These are phyloP conservation scores for Luscinia luscinia DNA, from an alignment of 2,797 vertebrate genomes.

Conservation along the genomic window DNA sequence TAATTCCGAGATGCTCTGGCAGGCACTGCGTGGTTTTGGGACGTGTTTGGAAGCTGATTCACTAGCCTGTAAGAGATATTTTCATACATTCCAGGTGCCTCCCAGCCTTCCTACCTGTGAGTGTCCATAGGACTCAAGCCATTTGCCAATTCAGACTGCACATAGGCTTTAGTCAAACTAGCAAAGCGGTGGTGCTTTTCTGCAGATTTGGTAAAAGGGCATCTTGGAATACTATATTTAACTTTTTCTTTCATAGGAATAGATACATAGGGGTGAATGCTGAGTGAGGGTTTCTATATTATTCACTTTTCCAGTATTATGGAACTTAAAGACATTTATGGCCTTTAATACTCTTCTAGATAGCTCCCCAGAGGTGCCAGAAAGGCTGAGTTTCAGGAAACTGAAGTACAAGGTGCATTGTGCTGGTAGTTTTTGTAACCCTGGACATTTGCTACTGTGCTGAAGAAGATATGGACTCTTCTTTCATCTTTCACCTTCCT, in stretches of 20 bases:
- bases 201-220: not conserved
- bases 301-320: not conserved
- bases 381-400: not conserved
- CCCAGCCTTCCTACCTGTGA: not conserved
- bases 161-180: not conserved
- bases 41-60: not conserved
- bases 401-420: not conserved
- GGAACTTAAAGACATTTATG: not conserved
- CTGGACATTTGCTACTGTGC: not conserved
- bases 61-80: not conserved
- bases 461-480: not conserved
- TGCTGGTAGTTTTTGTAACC: not conserved
- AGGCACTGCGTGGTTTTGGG: not conserved
- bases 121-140: not conserved
- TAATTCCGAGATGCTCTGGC: not conserved
- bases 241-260: not conserved
- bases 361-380: not conserved
- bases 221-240: not conserved
- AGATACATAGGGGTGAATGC: not conserved
- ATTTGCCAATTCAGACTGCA: not conserved
- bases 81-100: fast-evolving
- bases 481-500: not conserved
- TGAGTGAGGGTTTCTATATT: not conserved
- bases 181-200: not conserved
- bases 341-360: not conserved